phyloP scores from a whole-genome alignment of 2,797 vertebrate genomes.

The Loriculus beryllinus region DNA sequence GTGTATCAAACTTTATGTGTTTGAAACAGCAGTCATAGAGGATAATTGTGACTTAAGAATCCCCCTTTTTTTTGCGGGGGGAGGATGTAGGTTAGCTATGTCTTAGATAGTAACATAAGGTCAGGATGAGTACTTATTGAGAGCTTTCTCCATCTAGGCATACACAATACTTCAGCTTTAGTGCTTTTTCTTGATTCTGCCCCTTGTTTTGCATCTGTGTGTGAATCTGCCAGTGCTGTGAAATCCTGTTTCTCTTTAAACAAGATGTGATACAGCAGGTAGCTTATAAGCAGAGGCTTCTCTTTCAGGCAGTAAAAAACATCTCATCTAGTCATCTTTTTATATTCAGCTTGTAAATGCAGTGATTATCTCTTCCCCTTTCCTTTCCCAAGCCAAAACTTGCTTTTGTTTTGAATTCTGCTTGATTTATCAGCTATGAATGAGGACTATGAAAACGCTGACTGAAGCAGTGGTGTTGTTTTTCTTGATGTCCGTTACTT shows the following conservation, averaged over 20 bases:
- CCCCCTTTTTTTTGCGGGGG: neutral
- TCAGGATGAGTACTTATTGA: neutral
- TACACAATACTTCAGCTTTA: neutral
- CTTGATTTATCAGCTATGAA: neutral
- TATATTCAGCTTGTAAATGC: neutral
- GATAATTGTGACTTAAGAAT: neutral
- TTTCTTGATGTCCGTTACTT: slow-evolving; percentile 5
- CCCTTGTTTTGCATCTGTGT: neutral
- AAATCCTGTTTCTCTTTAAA: neutral
- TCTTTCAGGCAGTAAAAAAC: neutral
- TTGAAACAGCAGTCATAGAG: neutral
- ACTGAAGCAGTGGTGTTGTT: slow-evolving; percentile 22
- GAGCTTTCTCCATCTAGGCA: neutral
- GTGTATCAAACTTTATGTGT: neutral
- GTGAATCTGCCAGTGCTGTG: neutral
- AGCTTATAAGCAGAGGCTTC: neutral
- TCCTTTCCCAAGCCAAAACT: neutral
- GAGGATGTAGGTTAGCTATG: neutral
- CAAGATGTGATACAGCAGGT: neutral
- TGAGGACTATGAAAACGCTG: slow-evolving; percentile 25
- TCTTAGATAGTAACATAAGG: neutral
- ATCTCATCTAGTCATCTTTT: neutral
- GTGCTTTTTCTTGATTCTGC: neutral
- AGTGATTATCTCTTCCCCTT: neutral
- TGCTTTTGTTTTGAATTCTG: slow-evolving; percentile 26